A percentile compares a stretch with the other conserved stretches of the same genome.
Evolutionary conservation across 2,797 vertebrate genomes (phyloP).

Genomic region (Otolemur crassicaudatus): DNA sequence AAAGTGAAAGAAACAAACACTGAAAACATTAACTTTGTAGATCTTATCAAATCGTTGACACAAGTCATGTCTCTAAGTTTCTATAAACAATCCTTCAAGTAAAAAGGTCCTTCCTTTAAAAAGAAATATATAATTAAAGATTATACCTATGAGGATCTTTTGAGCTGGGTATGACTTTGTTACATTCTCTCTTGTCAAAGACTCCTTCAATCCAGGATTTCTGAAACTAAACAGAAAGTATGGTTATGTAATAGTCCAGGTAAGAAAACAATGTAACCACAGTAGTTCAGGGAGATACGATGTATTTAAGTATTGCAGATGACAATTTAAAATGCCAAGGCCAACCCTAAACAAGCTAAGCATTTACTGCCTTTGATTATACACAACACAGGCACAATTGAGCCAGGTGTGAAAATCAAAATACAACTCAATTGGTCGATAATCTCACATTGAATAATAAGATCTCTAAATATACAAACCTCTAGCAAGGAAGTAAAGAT

Average conservation of each 20-base stretch:
- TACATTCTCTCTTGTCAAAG: constrained; percentile 96
- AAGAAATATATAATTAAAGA: constrained; percentile 62
- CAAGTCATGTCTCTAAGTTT: not conserved
- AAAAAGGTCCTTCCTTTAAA: not conserved
- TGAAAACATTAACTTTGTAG: not conserved
- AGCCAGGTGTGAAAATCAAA: constrained; percentile 42
- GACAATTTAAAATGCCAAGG: constrained; percentile 44
- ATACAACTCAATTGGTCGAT: not conserved
- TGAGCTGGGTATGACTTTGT: constrained; percentile 92
- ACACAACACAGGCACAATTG: not conserved
- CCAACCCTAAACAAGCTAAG: not conserved
- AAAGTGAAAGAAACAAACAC: not conserved
- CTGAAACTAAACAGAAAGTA: constrained; percentile 88
- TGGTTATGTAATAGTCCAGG: not conserved
- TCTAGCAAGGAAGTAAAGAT: constrained; percentile 1
- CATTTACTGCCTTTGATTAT: not conserved
- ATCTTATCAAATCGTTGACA: not conserved
- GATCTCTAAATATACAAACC: not conserved
- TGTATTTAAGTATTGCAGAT: not conserved
- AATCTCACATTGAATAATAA: constrained; percentile 15
- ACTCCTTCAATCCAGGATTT: constrained; percentile 95
- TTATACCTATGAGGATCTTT: constrained; percentile 95
- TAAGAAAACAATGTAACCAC: not conserved
- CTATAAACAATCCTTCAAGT: not conserved
- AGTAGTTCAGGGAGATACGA: not conserved